Percentiles rank a stretch among this genome's conserved stretches.
phyloP scores from a whole-genome alignment of 2,797 vertebrate genomes.

The Paramormyrops hopkinsi region DNA sequence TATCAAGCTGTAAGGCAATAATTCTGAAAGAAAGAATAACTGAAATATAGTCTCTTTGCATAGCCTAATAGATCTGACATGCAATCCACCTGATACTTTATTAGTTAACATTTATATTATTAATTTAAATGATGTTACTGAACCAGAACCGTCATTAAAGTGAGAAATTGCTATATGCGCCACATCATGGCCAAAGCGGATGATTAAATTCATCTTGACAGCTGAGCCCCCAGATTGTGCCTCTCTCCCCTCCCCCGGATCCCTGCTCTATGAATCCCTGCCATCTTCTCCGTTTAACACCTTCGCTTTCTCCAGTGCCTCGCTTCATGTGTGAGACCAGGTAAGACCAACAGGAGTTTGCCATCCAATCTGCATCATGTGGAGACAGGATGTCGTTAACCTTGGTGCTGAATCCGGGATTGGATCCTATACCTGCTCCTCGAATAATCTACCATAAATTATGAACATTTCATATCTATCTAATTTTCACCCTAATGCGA shows the following conservation, averaged over 20 bases:
- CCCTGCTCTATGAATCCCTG: background rate
- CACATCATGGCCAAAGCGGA: conserved; percentile 25
- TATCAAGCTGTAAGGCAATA: background rate
- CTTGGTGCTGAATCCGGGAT: conserved; percentile 11
- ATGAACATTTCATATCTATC: background rate
- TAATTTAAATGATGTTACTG: conserved; percentile 59
- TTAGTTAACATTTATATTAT: conserved; percentile 63
- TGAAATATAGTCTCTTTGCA: conserved; percentile 69
- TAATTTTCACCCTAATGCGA: background rate
- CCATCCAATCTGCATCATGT: background rate
- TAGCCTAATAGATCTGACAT: conserved; percentile 74
- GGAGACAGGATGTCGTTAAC: background rate
- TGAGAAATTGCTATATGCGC: conserved; percentile 55
- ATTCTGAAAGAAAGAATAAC: conserved; percentile 35
- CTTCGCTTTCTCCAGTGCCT: background rate
- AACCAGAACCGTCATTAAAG: conserved; percentile 54
- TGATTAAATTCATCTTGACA: conserved; percentile 23
- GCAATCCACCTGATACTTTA: conserved; percentile 65
- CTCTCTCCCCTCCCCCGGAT: background rate
- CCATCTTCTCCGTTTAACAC: conserved; percentile 4
- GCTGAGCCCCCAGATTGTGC: conserved; percentile 13
- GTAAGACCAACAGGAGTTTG: background rate
- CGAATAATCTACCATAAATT: background rate
- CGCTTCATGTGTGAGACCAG: background rate
- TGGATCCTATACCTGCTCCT: background rate